These are phyloP conservation scores for Yasuhikotakia modesta DNA, from an alignment of 2,797 vertebrate genomes.

Conservation along the genomic window DNA sequence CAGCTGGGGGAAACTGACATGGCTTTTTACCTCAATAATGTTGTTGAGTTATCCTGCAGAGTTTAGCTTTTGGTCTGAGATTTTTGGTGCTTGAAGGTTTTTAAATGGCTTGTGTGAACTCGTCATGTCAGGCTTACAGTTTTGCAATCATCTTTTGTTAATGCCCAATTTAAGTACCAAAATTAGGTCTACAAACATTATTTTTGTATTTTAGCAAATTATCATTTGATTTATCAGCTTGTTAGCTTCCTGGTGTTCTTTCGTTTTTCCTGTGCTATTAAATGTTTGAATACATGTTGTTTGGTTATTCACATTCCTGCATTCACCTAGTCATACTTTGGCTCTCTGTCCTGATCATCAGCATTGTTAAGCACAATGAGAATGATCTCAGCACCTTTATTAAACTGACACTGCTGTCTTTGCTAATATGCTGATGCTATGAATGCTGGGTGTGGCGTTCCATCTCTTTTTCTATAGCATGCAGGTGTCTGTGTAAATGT, in stretches of 20 bases:
- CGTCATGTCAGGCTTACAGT: constrained; percentile 33
- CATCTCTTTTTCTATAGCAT: background rate
- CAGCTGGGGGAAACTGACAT: constrained; percentile 34
- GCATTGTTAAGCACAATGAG: constrained; percentile 3
- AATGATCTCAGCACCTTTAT: constrained; percentile 15
- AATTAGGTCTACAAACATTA: constrained; percentile 6
- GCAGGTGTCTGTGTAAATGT: background rate
- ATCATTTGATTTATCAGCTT: background rate
- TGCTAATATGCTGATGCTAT: background rate
- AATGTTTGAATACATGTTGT: background rate
- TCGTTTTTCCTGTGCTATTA: background rate
- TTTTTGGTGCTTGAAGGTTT: constrained; percentile 37
- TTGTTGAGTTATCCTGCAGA: constrained; percentile 35
- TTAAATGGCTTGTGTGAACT: constrained; percentile 52
- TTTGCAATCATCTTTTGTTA: background rate
- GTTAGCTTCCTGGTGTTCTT: background rate
- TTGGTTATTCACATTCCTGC: constrained; percentile 15
- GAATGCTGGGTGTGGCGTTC: background rate
- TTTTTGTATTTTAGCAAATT: background rate
- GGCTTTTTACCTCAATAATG: constrained; percentile 43
- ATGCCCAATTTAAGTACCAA: background rate
- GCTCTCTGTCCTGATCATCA: constrained; percentile 21
- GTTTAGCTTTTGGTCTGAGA: constrained; percentile 29
- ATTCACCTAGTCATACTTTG: background rate
- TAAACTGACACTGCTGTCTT: constrained; percentile 4